Evolutionary conservation across 2,888 invertebrate genomes (phyloP).

Genomic region (Endotricha flammealis): DNA sequence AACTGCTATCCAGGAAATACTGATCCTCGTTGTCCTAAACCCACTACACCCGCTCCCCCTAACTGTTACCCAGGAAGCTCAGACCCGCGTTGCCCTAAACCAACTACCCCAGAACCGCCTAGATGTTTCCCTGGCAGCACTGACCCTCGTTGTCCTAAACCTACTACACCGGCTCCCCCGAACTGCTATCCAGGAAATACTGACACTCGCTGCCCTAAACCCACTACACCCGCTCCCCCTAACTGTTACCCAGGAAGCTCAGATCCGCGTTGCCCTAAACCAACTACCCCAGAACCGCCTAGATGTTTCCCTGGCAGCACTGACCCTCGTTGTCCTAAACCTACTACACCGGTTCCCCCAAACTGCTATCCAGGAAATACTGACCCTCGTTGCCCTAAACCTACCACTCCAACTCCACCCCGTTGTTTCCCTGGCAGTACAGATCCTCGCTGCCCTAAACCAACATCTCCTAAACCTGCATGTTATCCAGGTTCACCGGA

Average conservation of each 20-base stretch:
- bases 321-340: constrained; percentile 38
- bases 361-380: constrained; percentile 20
- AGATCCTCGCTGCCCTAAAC: constrained; percentile 33
- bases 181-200: constrained; percentile 26
- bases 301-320: constrained; percentile 23
- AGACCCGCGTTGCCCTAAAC: constrained; percentile 25
- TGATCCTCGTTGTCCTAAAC: constrained; percentile 17
- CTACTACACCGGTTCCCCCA: constrained; percentile 20
- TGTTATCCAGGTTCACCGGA: constrained; percentile 27
- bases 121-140: constrained; percentile 36
- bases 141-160: constrained; percentile 47
- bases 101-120: constrained; percentile 23
- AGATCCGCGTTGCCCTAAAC: constrained; percentile 12
- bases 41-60: constrained; percentile 18
- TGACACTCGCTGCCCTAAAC: constrained; percentile 26
- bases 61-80: constrained; percentile 28
- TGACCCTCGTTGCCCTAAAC: constrained; percentile 24
- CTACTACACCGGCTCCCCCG: constrained; percentile 19
- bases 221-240: background rate
- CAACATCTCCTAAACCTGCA: constrained; percentile 24
- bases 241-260: constrained; percentile 10
- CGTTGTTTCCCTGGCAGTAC: constrained; percentile 22
- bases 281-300: constrained; percentile 19
- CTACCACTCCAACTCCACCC: constrained; percentile 31
- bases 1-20: constrained; percentile 20